These are phyloP conservation scores for Istiophorus platypterus DNA, from an alignment of 2,113 vertebrate species.

Conservation along the genomic window DNA sequence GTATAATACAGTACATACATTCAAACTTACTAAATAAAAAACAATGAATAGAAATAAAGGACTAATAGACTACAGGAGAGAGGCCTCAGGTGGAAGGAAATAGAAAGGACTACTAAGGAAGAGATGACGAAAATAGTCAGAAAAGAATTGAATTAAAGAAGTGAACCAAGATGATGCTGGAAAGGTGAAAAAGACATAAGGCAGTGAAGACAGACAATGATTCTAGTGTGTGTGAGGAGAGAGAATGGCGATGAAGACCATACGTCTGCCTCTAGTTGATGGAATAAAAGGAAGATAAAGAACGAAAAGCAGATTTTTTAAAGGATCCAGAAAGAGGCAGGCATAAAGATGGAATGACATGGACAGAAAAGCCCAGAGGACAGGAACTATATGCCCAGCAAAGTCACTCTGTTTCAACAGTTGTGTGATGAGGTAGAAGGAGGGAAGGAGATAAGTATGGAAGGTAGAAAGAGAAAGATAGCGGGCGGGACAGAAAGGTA, in stretches of 20 bases:
- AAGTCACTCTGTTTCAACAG: constrained; percentile 54
- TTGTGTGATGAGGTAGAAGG: constrained; percentile 53
- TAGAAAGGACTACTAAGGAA: constrained; percentile 47
- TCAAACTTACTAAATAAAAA: not conserved
- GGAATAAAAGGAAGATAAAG: constrained; percentile 18
- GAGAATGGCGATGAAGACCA: constrained; percentile 26
- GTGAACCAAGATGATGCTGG: constrained; percentile 32
- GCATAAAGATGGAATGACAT: constrained; percentile 48
- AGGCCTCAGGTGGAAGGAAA: constrained; percentile 26
- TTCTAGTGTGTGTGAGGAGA: constrained; percentile 20
- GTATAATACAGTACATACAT: not conserved
- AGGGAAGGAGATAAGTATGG: constrained; percentile 6
- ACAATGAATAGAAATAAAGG: constrained; percentile 9
- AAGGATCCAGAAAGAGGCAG: constrained; percentile 25
- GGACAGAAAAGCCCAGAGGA: constrained; percentile 53
- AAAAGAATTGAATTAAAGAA: constrained; percentile 59
- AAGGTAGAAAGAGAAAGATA: not conserved
- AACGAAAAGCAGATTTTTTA: constrained; percentile 14
- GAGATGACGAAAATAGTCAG: constrained; percentile 51
- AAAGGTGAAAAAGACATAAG: constrained; percentile 46
- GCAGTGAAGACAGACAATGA: constrained; percentile 19
- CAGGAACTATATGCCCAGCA: constrained; percentile 38
- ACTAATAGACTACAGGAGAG: not conserved
- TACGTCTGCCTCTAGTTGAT: constrained; percentile 40
- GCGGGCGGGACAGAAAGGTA: constrained; percentile 2